Percentiles rank a stretch among this genome's conserved stretches.
These are phyloP conservation scores for Epizoanthus scotinus DNA, from an alignment of 92 coral and sea anemone species.

Conservation along the genomic window DNA sequence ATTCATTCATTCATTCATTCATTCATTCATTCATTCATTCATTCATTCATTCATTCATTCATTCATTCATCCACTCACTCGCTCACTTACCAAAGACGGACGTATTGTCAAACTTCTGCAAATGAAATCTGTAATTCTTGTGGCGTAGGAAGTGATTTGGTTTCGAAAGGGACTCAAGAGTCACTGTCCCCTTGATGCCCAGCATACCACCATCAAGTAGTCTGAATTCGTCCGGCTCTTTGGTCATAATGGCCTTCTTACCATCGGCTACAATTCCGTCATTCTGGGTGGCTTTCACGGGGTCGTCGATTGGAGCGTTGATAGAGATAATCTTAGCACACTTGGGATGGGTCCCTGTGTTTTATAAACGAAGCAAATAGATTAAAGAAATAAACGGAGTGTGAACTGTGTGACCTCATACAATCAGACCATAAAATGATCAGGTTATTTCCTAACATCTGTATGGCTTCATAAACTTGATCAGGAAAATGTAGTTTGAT, in stretches of 20 bases:
- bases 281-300: conserved; percentile 45
- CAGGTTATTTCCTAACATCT: no score
- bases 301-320: conserved; percentile 61
- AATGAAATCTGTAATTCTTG: conserved; percentile 75
- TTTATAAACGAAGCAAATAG: not conserved
- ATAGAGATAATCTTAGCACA: conserved; percentile 67
- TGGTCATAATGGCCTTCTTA: conserved; percentile 56
- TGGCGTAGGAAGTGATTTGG: conserved; percentile 83
- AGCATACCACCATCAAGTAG: conserved; percentile 63
- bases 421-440: no score
- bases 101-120: conserved; percentile 62
- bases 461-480: no score
- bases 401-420: not conserved
- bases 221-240: conserved; percentile 68
- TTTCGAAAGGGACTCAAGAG: conserved; percentile 67
- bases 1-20: no score
- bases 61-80: no score
- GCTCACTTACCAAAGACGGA: conserved; percentile 67
- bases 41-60: no score
- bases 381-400: not conserved
- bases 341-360: conserved; percentile 37
- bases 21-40: no score
- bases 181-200: conserved; percentile 70
- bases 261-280: conserved; percentile 67
- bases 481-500: no score